phyloP scores from a whole-genome alignment of 2,113 vertebrate genomes.

The Silurus asotus region DNA sequence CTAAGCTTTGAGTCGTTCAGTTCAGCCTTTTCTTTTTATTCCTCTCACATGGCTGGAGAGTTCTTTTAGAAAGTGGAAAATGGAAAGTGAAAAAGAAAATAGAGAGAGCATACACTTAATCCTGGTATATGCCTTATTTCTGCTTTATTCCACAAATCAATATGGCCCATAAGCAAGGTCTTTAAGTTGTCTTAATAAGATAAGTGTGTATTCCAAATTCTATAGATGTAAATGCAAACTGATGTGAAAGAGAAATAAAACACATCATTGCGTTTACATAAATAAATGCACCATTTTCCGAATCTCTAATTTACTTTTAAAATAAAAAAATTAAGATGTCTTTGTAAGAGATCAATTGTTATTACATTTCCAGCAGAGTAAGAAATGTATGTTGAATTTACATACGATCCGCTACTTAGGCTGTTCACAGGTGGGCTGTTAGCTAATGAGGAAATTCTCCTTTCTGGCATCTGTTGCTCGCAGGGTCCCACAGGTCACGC shows the following conservation, averaged over 20 bases:
- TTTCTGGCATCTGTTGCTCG: neutral
- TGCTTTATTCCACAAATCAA: constrained; percentile 13
- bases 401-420: neutral
- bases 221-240: too few species aligned
- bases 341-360: neutral
- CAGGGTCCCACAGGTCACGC: neutral
- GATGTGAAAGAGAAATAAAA: neutral
- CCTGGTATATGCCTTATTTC: neutral
- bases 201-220: too few species aligned
- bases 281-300: too few species aligned
- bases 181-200: too few species aligned
- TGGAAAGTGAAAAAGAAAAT: neutral
- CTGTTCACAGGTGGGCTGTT: neutral
- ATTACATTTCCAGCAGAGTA: neutral
- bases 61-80: neutral
- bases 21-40: neutral
- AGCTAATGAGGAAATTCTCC: neutral
- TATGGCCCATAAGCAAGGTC: neutral
- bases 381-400: neutral
- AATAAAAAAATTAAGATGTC: neutral
- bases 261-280: neutral
- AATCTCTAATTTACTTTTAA: too few species aligned
- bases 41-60: neutral
- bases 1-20: neutral
- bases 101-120: neutral